phyloP scores from a whole-genome alignment of 2,113 vertebrate species.

The Pelobates fuscus region DNA sequence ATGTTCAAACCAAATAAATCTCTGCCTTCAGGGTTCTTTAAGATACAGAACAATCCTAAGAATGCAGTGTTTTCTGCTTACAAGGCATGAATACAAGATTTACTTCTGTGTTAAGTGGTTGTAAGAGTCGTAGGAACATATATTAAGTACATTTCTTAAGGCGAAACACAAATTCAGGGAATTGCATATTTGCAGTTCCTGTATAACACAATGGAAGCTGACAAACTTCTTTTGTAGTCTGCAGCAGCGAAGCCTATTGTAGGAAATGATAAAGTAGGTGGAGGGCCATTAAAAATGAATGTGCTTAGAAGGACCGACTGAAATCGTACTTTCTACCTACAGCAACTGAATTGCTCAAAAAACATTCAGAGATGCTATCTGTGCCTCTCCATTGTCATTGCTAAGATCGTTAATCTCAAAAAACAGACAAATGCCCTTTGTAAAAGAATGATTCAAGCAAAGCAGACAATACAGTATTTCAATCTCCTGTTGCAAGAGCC shows the following conservation, averaged over 20 bases:
- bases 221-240: background rate
- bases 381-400: background rate
- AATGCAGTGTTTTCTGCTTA: background rate
- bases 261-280: background rate
- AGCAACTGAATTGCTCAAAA: background rate
- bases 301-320: background rate
- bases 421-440: background rate
- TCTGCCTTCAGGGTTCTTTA: slow-evolving; percentile 17
- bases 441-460: slow-evolving; percentile 1
- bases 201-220: background rate
- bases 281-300: background rate
- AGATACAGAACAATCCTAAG: slow-evolving; percentile 1
- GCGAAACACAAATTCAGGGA: slow-evolving; percentile 8
- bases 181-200: background rate
- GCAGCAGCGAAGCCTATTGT: background rate
- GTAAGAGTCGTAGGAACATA: background rate
- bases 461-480: background rate
- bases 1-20: slow-evolving; percentile 15
- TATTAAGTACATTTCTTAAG: slow-evolving; percentile 9
- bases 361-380: background rate
- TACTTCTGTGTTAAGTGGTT: background rate
- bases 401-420: background rate
- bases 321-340: background rate
- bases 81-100: slow-evolving; percentile 7
- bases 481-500: background rate